A percentile compares a stretch with the other conserved stretches of the same genome.
Evolutionary conservation across 2,888 invertebrate species (phyloP).

Genomic region (Lamellibrachia columna): DNA sequence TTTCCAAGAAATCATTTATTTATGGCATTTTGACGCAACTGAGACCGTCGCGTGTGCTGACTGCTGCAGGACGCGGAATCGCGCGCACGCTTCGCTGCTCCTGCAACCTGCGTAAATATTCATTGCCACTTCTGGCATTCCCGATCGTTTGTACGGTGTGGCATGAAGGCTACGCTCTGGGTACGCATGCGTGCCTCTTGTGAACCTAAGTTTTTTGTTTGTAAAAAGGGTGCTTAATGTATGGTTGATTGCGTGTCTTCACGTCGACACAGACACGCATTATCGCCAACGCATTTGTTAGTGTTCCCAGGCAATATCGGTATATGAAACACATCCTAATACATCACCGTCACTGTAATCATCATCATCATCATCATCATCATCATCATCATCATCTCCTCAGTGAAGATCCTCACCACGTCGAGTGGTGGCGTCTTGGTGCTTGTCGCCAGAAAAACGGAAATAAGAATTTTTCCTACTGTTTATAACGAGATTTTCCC

Average conservation of each 20-base stretch:
- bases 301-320: not conserved
- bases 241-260: not conserved
- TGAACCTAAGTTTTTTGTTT: not conserved
- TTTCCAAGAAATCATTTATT: not conserved
- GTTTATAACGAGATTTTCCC: no score
- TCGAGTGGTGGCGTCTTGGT: no score
- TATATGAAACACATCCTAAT: not conserved
- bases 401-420: not conserved
- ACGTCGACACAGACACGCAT: not conserved
- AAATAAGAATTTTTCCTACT: no score
- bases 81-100: not conserved
- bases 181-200: not conserved
- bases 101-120: no score
- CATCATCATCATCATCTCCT: constrained; percentile 13
- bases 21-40: not conserved
- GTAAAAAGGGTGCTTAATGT: not conserved
- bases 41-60: not conserved
- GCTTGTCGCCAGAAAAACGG: no score
- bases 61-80: constrained; percentile 8
- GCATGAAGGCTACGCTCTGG: not conserved
- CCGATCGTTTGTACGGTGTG: not conserved
- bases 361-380: constrained; percentile 23
- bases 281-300: not conserved
- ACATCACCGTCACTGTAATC: not conserved
- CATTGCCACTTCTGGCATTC: no score